Evolutionary conservation across 2,113 vertebrate species (phyloP).

Genomic region (Telmatochromis sp.): DNA sequence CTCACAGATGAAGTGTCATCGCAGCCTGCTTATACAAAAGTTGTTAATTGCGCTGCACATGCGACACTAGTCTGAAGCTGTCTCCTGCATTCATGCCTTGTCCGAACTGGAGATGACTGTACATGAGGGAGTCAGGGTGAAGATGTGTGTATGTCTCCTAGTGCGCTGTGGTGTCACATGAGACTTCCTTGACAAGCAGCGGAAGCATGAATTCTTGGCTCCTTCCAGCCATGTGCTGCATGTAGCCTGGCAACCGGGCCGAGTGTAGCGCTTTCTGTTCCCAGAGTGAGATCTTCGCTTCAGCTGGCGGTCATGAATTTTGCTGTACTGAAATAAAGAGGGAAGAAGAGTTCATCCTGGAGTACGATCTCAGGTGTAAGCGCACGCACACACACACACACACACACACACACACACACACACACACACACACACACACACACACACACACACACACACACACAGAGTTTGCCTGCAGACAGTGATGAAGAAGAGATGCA

Average conservation of each 20-base stretch:
- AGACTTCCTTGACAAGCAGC: background rate
- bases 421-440: background rate
- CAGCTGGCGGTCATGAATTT: background rate
- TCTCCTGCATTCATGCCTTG: background rate
- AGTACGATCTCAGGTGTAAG: background rate
- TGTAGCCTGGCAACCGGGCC: background rate
- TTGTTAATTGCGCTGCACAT: constrained; percentile 10
- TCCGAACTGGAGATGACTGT: background rate
- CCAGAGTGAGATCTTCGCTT: background rate
- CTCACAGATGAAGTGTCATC: background rate
- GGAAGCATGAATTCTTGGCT: background rate
- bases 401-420: background rate
- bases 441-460: background rate
- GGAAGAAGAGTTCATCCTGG: background rate
- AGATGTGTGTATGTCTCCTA: background rate
- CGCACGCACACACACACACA: fast-evolving
- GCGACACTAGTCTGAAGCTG: background rate
- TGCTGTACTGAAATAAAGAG: background rate
- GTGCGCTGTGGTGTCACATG: background rate
- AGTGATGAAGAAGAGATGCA: background rate
- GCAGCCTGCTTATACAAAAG: background rate
- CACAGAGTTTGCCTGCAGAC: background rate
- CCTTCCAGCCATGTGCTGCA: background rate
- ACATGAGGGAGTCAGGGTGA: background rate
- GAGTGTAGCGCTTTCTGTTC: background rate